These are phyloP conservation scores for Cheilinus undulatus DNA, from an alignment of 2,113 vertebrate genomes.

Conservation along the genomic window DNA sequence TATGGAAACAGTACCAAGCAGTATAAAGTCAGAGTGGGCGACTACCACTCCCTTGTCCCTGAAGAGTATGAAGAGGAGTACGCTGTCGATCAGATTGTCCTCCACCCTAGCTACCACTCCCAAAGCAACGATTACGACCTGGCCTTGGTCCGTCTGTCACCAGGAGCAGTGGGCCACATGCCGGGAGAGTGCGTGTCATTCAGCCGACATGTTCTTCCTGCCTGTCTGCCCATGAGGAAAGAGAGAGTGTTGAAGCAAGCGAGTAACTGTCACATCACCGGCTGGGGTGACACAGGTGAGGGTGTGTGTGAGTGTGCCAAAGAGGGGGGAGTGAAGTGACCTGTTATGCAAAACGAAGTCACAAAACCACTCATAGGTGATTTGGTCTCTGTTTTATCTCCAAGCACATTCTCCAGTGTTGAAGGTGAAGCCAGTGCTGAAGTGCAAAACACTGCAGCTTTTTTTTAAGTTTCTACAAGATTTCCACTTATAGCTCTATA, in stretches of 20 bases:
- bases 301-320: conserved; percentile 3
- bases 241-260: conserved; percentile 91
- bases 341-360: too few species aligned
- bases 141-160: conserved; percentile 89
- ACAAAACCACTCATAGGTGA: too few species aligned
- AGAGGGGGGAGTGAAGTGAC: neutral
- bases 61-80: conserved; percentile 95
- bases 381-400: neutral
- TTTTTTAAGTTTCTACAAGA: too few species aligned
- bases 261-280: conserved; percentile 92
- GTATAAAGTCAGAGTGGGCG: conserved; percentile 93
- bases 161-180: conserved; percentile 74
- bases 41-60: conserved; percentile 94
- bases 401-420: too few species aligned
- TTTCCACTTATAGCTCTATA: too few species aligned
- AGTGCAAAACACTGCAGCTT: too few species aligned
- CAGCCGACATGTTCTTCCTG: conserved; percentile 90
- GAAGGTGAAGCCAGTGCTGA: too few species aligned
- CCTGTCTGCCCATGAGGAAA: conserved; percentile 88
- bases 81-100: conserved; percentile 87
- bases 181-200: conserved; percentile 83
- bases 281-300: conserved; percentile 98
- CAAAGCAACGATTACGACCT: conserved; percentile 94
- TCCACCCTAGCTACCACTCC: conserved; percentile 87
- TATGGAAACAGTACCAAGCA: conserved; percentile 91